Conservation (phyloP, 2,113 vertebrate species). For the Melanotaenia duboulayi region DNA sequence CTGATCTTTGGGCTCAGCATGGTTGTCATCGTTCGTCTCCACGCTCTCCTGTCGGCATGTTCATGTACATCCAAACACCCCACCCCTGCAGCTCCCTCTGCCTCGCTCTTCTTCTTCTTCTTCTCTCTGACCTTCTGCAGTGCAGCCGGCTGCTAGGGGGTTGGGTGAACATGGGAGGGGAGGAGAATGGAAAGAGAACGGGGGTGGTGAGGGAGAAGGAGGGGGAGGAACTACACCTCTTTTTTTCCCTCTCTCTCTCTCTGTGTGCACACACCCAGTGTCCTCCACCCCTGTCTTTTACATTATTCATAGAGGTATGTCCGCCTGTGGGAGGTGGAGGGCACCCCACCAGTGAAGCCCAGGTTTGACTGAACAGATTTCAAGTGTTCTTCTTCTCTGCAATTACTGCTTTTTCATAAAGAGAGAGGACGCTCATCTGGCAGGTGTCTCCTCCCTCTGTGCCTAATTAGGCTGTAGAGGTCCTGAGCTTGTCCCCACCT, state of each 20-base stretch:
- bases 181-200: constrained; percentile 64
- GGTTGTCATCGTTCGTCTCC: constrained; percentile 76
- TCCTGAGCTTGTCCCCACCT: constrained; percentile 52
- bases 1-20: constrained; percentile 95
- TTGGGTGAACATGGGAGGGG: constrained; percentile 66
- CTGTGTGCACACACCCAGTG: constrained; percentile 56
- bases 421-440: constrained; percentile 36
- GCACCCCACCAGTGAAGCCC: constrained; percentile 2
- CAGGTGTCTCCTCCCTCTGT: constrained; percentile 59
- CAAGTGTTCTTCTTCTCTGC: constrained; percentile 28
- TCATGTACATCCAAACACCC: constrained; percentile 69
- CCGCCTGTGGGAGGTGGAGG: constrained; percentile 44
- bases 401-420: constrained; percentile 7
- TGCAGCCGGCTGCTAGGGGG: constrained; percentile 71
- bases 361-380: constrained; percentile 42
- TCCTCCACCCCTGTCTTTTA: constrained; percentile 70
- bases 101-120: constrained; percentile 59
- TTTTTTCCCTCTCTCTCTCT: constrained; percentile 2
- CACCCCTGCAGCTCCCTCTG: constrained; percentile 44
- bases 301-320: constrained; percentile 79
- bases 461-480: constrained; percentile 59
- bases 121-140: constrained; percentile 75
- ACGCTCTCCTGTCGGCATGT: constrained; percentile 71
- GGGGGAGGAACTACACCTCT: constrained; percentile 46
- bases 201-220: constrained; percentile 47